Evolutionary conservation across 92 coral and sea anemone species (phyloP).

Genomic region (Pocillopora meandrina): DNA sequence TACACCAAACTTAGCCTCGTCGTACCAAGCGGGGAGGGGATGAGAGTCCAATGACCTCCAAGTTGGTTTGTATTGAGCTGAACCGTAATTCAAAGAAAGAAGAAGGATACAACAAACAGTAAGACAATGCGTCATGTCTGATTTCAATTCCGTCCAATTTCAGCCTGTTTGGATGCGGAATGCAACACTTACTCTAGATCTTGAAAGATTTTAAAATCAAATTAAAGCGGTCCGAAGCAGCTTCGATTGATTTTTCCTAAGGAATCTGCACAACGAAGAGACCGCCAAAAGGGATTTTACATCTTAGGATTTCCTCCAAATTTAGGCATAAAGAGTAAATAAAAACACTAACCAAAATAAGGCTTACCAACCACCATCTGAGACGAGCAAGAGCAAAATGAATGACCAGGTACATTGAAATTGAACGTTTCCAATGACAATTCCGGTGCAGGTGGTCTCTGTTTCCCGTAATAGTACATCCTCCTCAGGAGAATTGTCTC

Average conservation of each 20-base stretch:
- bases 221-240: too few relatives aligned
- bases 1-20: slow-evolving; percentile 81
- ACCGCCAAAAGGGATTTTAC: too few relatives aligned
- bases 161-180: background rate
- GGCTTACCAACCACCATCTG: too few relatives aligned
- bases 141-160: background rate
- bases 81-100: background rate
- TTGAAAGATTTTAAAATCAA: too few relatives aligned
- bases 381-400: background rate
- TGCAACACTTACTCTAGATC: background rate
- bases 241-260: too few relatives aligned
- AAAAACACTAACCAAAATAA: too few relatives aligned
- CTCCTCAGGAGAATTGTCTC: background rate
- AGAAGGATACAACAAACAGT: background rate
- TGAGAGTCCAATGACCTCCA: slow-evolving; percentile 71
- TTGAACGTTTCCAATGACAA: too few relatives aligned
- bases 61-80: slow-evolving; percentile 58
- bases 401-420: background rate
- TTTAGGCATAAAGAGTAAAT: too few relatives aligned
- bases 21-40: slow-evolving; percentile 86
- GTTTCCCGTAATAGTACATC: background rate
- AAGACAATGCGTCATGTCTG: background rate
- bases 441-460: background rate
- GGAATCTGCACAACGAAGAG: too few relatives aligned
- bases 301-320: too few relatives aligned